Evolutionary conservation across 2,113 vertebrate species (phyloP).

Genomic region (Tamias sibiricus): DNA sequence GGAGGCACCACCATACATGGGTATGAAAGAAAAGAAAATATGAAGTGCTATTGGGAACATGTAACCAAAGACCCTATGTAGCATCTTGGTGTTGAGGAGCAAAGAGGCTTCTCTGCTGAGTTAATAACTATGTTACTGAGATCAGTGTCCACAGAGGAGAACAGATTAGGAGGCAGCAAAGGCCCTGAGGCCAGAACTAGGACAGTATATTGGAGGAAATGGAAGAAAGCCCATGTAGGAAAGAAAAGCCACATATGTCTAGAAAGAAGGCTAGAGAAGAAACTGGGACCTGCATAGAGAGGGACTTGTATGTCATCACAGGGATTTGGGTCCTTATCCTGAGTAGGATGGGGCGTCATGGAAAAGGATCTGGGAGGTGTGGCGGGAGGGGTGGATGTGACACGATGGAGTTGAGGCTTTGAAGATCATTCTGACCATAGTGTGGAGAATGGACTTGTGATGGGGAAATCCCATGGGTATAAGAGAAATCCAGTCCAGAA

Average conservation of each 20-base stretch:
- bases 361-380: not conserved
- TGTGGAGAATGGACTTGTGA: not conserved
- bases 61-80: not conserved
- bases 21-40: not conserved
- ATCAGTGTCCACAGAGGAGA: not conserved
- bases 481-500: not conserved
- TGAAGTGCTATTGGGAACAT: not conserved
- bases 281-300: not conserved
- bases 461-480: fast-evolving
- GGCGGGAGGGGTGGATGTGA: not conserved
- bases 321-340: not conserved
- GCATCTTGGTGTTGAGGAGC: not conserved
- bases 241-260: not conserved
- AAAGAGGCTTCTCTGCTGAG: not conserved
- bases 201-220: not conserved
- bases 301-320: not conserved
- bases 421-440: not conserved
- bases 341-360: not conserved
- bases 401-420: not conserved
- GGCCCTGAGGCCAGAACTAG: not conserved
- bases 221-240: not conserved
- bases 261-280: not conserved
- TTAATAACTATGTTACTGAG: not conserved
- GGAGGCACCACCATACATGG: not conserved
- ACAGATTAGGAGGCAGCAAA: not conserved